Evolutionary conservation across 2,113 vertebrate species (phyloP).

Genomic region (Vireo altiloquus): DNA sequence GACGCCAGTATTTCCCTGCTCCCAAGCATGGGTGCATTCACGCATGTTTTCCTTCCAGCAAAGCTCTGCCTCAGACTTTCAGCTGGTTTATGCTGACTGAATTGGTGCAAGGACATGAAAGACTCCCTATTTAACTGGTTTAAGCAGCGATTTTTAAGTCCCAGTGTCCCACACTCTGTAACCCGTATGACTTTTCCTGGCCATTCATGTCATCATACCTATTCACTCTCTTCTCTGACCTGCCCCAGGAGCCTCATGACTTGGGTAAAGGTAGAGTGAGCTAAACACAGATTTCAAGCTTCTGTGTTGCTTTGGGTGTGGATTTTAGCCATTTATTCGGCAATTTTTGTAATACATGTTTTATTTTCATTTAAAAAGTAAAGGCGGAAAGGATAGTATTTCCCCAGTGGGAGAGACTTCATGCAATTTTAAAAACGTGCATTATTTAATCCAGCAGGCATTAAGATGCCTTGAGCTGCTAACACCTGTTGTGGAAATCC

Average conservation of each 20-base stretch:
- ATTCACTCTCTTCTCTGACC: background rate
- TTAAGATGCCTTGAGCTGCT: conserved; percentile 55
- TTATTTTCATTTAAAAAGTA: background rate
- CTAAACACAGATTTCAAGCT: background rate
- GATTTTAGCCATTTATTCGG: background rate
- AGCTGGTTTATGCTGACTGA: background rate
- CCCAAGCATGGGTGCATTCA: background rate
- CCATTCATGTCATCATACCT: fast-evolving
- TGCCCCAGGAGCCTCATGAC: background rate
- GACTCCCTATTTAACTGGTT: background rate
- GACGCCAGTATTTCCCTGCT: background rate
- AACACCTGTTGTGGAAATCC: conserved; percentile 58
- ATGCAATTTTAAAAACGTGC: conserved; percentile 61
- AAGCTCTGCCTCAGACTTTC: background rate
- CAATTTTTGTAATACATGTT: background rate
- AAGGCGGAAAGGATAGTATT: background rate
- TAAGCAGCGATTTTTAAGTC: background rate
- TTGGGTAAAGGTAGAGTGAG: background rate
- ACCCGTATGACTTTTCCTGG: background rate
- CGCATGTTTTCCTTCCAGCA: background rate
- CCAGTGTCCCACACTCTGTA: background rate
- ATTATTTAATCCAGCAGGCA: conserved; percentile 64
- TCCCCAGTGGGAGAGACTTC: conserved; percentile 32
- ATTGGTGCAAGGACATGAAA: background rate
- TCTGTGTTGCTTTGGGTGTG: background rate